Evolutionary conservation across 2,113 vertebrate genomes (phyloP).

Genomic region (Mustelus asterias): DNA sequence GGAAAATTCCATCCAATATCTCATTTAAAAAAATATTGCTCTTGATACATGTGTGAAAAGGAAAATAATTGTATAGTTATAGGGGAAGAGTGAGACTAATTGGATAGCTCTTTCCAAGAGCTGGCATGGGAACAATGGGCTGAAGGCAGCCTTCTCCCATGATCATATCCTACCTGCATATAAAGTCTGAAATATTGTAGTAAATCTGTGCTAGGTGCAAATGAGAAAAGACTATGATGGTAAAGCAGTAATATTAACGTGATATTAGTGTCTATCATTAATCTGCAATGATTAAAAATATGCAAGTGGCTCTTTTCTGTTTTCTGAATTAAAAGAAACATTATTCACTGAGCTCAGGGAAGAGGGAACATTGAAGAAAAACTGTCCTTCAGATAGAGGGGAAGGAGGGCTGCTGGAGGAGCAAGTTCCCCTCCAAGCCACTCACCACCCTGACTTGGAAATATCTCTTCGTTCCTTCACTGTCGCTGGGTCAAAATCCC

Average conservation of each 20-base stretch:
- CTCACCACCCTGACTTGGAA: too few species aligned
- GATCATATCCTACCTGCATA: too few species aligned
- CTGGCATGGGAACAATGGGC: background rate
- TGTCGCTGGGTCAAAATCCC: too few species aligned
- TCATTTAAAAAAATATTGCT: background rate
- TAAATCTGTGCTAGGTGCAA: background rate
- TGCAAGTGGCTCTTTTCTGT: background rate
- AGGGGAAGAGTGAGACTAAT: background rate
- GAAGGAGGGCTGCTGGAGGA: background rate
- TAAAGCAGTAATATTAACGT: background rate
- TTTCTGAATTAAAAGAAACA: background rate
- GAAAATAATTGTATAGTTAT: background rate
- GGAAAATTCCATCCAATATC: background rate
- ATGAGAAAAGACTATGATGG: background rate
- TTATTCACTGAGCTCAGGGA: background rate
- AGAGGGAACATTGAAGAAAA: background rate
- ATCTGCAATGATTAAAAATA: background rate
- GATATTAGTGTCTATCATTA: background rate
- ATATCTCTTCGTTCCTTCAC: too few species aligned
- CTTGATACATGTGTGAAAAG: background rate
- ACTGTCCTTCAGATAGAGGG: background rate
- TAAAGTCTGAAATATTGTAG: background rate
- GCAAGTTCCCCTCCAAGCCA: too few species aligned
- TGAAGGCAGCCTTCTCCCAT: background rate
- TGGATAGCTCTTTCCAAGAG: background rate